Evolutionary conservation across 1,140 invertebrate species (phyloP).

Genomic region (Drosophila auraria): DNA sequence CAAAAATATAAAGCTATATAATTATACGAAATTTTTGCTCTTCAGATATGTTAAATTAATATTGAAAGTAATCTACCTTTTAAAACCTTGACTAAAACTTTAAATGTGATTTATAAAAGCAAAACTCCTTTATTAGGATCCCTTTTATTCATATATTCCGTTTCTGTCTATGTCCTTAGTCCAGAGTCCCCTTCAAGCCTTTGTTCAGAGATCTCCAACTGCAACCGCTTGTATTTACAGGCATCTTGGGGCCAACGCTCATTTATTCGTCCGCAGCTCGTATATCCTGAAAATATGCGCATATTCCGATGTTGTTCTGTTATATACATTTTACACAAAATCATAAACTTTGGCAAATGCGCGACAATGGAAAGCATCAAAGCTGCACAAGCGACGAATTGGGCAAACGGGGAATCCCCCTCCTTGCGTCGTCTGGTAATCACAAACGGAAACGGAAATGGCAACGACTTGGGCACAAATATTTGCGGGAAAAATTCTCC

Average conservation of each 20-base stretch:
- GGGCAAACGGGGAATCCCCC: conserved; percentile 1
- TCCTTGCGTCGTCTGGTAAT: conserved; percentile 10
- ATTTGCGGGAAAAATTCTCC: background rate
- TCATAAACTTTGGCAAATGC: conserved; percentile 22
- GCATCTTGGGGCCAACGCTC: background rate
- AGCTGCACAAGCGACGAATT: background rate
- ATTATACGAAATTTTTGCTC: too few relatives aligned
- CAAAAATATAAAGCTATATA: too few relatives aligned
- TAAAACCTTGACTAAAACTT: background rate
- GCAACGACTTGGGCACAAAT: conserved; percentile 32
- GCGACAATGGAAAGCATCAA: conserved; percentile 13
- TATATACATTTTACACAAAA: conserved; percentile 14
- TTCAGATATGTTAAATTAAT: too few relatives aligned
- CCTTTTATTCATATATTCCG: background rate
- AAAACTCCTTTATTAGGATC: background rate
- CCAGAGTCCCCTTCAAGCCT: background rate
- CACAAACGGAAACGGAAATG: conserved; percentile 41
- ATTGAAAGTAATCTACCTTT: too few relatives aligned
- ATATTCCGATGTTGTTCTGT: conserved; percentile 12
- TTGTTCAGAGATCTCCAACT: conserved; percentile 19
- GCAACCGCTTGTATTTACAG: conserved; percentile 34
- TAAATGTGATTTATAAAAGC: too few relatives aligned
- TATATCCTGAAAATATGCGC: conserved; percentile 28
- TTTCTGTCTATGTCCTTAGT: too few relatives aligned
- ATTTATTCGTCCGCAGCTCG: conserved; percentile 17